A percentile compares a stretch with the other conserved stretches of the same genome.
Evolutionary conservation across 2,888 invertebrate species (phyloP).

Genomic region (Drosophila monieri): DNA sequence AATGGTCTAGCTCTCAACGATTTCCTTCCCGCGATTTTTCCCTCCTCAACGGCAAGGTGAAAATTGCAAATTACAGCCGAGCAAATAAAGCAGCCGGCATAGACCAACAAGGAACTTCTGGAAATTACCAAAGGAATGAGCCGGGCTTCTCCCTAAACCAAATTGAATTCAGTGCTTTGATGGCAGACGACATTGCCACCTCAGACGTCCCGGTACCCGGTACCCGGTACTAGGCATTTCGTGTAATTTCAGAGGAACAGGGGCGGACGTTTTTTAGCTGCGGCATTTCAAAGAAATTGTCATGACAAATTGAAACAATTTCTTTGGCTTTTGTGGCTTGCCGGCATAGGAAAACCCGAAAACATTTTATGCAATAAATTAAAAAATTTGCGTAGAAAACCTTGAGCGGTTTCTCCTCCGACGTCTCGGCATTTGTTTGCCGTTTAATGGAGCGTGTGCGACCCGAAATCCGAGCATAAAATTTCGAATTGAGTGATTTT

Average conservation of each 20-base stretch:
- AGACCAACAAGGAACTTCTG: conserved; percentile 53
- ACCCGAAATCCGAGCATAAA: conserved; percentile 32
- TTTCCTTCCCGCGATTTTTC: conserved; percentile 62
- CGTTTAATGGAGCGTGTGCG: conserved; percentile 69
- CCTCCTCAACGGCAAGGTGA: conserved; percentile 61
- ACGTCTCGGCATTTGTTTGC: conserved; percentile 63
- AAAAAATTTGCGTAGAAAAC: conserved; percentile 70
- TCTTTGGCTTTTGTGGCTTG: conserved; percentile 75
- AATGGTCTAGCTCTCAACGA: conserved; percentile 67
- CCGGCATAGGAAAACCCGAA: conserved; percentile 49
- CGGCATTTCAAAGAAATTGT: conserved; percentile 71
- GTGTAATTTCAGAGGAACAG: not conserved
- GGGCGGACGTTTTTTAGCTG: conserved; percentile 47
- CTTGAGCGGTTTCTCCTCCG: conserved; percentile 24
- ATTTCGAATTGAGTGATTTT: conserved; percentile 69
- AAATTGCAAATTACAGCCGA: conserved; percentile 78
- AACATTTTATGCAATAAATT: conserved; percentile 76
- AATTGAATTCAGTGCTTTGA: conserved; percentile 77
- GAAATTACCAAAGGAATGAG: conserved; percentile 57
- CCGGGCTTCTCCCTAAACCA: conserved; percentile 63
- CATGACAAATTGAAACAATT: conserved; percentile 79
- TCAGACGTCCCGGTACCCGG: too few species aligned
- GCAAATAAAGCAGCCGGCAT: conserved; percentile 68
- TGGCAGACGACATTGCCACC: conserved; percentile 37
- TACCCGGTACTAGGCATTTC: too few species aligned